Percentiles rank a stretch among this genome's conserved stretches.
phyloP scores from a whole-genome alignment of 2,888 invertebrate genomes.

The Drosophila incognita region DNA sequence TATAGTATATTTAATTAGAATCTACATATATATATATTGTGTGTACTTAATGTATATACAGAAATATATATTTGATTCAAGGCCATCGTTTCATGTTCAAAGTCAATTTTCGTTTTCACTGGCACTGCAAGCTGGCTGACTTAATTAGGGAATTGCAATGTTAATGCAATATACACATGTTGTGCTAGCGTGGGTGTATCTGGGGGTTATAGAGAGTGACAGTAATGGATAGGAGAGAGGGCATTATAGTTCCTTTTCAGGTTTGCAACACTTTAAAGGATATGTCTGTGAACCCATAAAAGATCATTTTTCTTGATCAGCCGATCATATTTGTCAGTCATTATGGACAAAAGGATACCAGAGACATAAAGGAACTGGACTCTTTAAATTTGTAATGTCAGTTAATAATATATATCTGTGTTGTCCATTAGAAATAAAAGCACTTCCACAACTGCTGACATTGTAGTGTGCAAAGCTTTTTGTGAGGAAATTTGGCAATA shows the following conservation, averaged over 20 bases:
- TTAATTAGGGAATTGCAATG: constrained; percentile 58
- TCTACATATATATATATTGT: not conserved
- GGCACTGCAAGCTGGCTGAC: constrained; percentile 53
- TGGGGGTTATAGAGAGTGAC: constrained; percentile 41
- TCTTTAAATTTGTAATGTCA: not conserved
- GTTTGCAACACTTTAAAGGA: not conserved
- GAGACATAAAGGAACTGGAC: not conserved
- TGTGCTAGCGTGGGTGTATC: not conserved
- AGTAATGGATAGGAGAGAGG: constrained; percentile 23
- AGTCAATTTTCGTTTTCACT: constrained; percentile 64
- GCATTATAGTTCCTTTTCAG: not conserved
- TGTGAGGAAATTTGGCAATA: not conserved
- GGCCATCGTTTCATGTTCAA: constrained; percentile 55
- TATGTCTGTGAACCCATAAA: not conserved
- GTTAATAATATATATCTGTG: too few species aligned
- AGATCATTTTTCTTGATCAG: not conserved
- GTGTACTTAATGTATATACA: constrained; percentile 1
- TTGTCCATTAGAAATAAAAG: too few species aligned
- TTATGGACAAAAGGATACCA: not conserved
- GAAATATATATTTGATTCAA: constrained; percentile 35
- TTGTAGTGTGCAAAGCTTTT: too few species aligned
- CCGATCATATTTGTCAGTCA: not conserved
- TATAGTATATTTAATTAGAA: constrained; percentile 22
- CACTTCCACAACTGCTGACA: too few species aligned
- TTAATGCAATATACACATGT: not conserved